Percentiles rank a stretch among this genome's conserved stretches.
Conservation (phyloP, 1,140 invertebrate genomes). For the Brachionus sp. region DNA sequence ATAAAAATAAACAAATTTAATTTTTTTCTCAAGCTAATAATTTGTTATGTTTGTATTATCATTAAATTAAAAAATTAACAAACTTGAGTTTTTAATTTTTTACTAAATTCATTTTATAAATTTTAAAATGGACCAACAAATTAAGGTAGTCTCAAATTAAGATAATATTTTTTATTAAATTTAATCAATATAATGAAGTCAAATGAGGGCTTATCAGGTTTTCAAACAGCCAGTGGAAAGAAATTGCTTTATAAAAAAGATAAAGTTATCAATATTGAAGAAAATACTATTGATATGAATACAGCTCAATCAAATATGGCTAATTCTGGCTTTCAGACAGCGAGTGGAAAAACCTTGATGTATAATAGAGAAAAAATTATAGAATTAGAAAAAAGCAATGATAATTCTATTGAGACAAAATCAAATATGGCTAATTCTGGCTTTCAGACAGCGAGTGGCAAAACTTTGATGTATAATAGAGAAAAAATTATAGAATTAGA, state of each 20-base stretch:
- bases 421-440: neutral
- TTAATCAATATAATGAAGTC: neutral
- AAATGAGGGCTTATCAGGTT: neutral
- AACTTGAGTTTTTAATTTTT: neutral
- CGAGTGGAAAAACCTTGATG: neutral
- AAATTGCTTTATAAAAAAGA: neutral
- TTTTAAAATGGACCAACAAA: neutral
- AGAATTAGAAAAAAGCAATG: neutral
- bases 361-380: conserved; percentile 14
- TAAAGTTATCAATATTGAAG: neutral
- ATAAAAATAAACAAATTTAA: no score
- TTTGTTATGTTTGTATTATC: neutral
- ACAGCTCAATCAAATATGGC: neutral
- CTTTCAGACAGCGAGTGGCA: conserved; percentile 18
- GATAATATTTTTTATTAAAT: neutral
- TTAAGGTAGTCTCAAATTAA: neutral
- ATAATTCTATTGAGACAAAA: neutral
- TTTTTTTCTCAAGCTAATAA: neutral
- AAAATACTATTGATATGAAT: neutral
- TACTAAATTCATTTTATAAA: neutral
- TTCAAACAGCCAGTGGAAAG: conserved; percentile 4
- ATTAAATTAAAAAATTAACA: neutral
- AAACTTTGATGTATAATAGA: neutral
- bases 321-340: neutral
- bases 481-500: neutral